Base-by-base conservation (phyloP, 2,113 vertebrate genomes). In the Neodon shergylaensis region DNA sequence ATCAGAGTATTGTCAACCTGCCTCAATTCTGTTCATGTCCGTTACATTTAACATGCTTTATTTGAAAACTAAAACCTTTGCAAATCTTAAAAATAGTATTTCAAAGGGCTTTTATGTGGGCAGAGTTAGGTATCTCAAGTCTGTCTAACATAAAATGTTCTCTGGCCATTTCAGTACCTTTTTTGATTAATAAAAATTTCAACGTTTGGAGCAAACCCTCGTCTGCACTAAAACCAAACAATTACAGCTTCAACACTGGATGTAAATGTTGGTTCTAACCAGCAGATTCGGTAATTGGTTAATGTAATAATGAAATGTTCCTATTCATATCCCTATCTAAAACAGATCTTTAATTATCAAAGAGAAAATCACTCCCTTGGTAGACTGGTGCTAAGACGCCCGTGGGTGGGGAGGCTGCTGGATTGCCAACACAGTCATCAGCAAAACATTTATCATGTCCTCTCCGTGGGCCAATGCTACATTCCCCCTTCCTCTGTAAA, bases 371-470 rank as follows among this genome's bases (percentile, higher is more conserved):
- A 98, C 95, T 97, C 98, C 94, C 97, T 96, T 91, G 95, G 97
- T 97, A 91, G 92, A 97, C 95, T 88, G 97, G 98, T 98, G 97
- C 73, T 97, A 98, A 98, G 98, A 98, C 95, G 97, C 98, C 98
- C 65, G 98, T 98, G 98, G 98, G 98, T 93, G 98, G 98, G 96
- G 96, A 97, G 98, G 93, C 97, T 98, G 98, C 98, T 98, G 96
- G 94, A 97, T 96, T 97, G 81, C 98, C 82, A 97, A 98, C 93
- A 98, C 94, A 98, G 99, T 99, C 99, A 99, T 98, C 98, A 97
- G 98, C 96, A 94, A 99, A 99, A 98, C 99, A 99, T 99, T 98
- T 99, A 98, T 98, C 99, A 98, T 98, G 99, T 99, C 98, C 98
- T 98, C 98, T 99, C 99, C 98, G 98, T 99, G 98, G 98, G 98